Conservation (phyloP, 2,113 vertebrate genomes). For the Danio rerio region DNA sequence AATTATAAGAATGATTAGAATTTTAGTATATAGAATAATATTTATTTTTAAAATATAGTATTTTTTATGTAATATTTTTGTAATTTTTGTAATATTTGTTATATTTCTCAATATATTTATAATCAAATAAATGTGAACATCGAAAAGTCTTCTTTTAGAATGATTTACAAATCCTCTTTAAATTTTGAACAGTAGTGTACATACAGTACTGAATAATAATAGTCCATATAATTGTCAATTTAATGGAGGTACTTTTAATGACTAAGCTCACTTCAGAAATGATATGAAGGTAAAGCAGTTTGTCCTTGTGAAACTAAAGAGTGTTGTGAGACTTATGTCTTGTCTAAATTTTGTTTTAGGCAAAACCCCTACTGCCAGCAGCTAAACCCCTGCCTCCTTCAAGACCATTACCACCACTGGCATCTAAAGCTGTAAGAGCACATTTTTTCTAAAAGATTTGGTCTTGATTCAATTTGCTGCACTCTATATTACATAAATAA, state of each 20-base stretch:
- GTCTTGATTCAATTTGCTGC: neutral
- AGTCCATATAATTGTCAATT: neutral
- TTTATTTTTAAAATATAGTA: neutral
- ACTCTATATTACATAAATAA: neutral
- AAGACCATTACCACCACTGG: slow-evolving; percentile 76
- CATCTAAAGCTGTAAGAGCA: slow-evolving; percentile 68
- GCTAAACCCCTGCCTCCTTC: slow-evolving; percentile 72
- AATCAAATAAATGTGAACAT: neutral
- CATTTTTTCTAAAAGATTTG: neutral
- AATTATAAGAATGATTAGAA: neutral
- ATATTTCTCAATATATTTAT: neutral
- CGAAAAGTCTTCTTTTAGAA: no score
- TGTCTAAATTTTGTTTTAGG: slow-evolving; percentile 56
- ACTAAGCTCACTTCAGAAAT: neutral
- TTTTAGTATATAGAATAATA: neutral
- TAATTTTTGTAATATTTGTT: neutral
- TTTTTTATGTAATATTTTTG: no score
- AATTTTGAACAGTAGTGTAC: neutral
- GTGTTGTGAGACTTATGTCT: neutral
- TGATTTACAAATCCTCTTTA: neutral
- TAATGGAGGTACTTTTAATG: neutral
- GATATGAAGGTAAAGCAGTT: neutral
- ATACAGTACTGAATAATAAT: neutral
- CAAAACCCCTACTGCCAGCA: slow-evolving; percentile 66
- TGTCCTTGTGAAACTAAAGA: slow-evolving; percentile 2